These are phyloP conservation scores for Hypomecis punctinalis DNA, from an alignment of 2,888 invertebrate genomes.

Conservation along the genomic window DNA sequence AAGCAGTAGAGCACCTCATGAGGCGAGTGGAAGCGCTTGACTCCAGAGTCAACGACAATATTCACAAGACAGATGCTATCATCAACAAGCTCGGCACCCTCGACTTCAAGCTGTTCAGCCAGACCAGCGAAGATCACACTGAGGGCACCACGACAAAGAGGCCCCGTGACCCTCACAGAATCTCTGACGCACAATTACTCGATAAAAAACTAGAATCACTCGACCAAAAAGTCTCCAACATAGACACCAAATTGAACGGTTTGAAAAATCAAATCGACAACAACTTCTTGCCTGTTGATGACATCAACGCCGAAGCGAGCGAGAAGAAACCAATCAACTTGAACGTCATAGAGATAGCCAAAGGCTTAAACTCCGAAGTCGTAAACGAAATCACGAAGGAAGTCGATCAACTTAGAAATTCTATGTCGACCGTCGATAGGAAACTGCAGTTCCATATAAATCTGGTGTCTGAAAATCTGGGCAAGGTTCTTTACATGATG, in stretches of 20 bases:
- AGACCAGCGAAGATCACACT: slow-evolving; percentile 69
- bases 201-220: slow-evolving; percentile 89
- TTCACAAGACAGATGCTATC: slow-evolving; percentile 93
- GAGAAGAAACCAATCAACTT: slow-evolving; percentile 94
- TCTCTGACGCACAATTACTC: slow-evolving; percentile 79
- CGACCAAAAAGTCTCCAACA: slow-evolving; percentile 93
- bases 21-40: slow-evolving; percentile 93
- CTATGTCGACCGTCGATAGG: slow-evolving; percentile 91
- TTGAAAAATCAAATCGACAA: slow-evolving; percentile 93
- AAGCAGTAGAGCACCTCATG: slow-evolving; percentile 95
- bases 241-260: slow-evolving; percentile 91
- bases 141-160: slow-evolving; percentile 61
- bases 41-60: slow-evolving; percentile 92
- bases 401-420: slow-evolving; percentile 90
- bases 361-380: slow-evolving; percentile 92
- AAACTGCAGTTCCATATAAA: slow-evolving; percentile 94
- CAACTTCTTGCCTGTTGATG: slow-evolving; percentile 92
- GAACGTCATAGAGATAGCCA: slow-evolving; percentile 93
- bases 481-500: slow-evolving; percentile 91
- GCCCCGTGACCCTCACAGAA: slow-evolving; percentile 49
- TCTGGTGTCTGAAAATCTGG: slow-evolving; percentile 92
- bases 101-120: slow-evolving; percentile 90
- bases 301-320: slow-evolving; percentile 94
- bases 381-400: slow-evolving; percentile 93
- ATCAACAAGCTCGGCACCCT: slow-evolving; percentile 90